Evolutionary conservation across 1,140 invertebrate species (phyloP), one percentile per base, ranked within the genome.

Genomic region (Lepidurus apus): DNA sequence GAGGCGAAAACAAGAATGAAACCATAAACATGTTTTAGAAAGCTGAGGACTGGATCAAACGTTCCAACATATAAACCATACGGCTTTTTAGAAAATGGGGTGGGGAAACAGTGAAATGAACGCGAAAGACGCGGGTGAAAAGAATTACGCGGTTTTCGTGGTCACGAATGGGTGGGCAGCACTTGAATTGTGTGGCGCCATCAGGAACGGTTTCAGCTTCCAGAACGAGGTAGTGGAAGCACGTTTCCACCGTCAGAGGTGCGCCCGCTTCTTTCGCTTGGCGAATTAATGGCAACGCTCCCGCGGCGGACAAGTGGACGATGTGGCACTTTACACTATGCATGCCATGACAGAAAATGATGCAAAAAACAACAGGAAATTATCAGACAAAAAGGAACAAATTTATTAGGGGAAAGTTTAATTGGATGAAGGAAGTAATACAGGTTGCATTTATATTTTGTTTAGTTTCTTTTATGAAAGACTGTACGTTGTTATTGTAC

Each of bases 151-250:
- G 87, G 84, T 93, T 93, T 24, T 82, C 80, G 21, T 83, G 82
- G 77, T 87, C 86, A 53, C 91, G 85, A 76, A 93, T 91, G 17
- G 91, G 91, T 5, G 91, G 91, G 81, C 89, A 90, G 79, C 91
- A 92, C 83, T 93, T 93, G 80, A 87, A 92, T 82, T 91, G 86
- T 1, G 91, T 91, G 5, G 86, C 88, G 4, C 86, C 87, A 45
- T 87, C 84, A 11, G 89, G 89, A 34, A 93, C 86, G 45, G 89
- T 84, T 81, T 91, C 90, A 17, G 91, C 87, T 44, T 85, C 84
- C 10, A 93, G 82, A 1, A 87, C 86, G n/a, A 93, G 84, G 83
- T 93, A 93, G 83, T 93, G 91, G 78, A 91, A 89, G 83, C 91
- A 92, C 0, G 91, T 93, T 83, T 93, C 91, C 0, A 89, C 89